A percentile compares a stretch with the other conserved stretches of the same genome.
Conservation (phyloP, 2,113 vertebrate genomes). For the Camelus dromedarius region DNA sequence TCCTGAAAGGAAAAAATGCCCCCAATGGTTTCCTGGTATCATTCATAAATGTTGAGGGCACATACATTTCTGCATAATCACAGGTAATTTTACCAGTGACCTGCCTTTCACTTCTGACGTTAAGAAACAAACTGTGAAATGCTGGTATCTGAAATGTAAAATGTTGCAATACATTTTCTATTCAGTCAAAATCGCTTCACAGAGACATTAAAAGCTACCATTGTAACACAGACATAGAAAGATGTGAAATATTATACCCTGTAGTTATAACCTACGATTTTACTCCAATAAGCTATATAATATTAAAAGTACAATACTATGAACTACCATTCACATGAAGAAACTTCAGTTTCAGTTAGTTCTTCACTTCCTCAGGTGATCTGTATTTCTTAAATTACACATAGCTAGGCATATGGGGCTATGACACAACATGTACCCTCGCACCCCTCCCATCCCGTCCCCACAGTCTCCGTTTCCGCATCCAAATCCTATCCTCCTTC, state of each 20-base stretch:
- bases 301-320: background rate
- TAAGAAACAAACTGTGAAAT: background rate
- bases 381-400: background rate
- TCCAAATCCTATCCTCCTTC: background rate
- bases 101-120: background rate
- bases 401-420: background rate
- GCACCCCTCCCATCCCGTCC: fast-evolving
- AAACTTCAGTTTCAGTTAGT: background rate
- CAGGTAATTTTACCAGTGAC: background rate
- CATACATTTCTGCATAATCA: background rate
- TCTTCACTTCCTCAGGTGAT: background rate
- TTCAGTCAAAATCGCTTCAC: background rate
- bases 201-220: background rate
- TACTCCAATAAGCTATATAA: background rate
- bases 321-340: background rate
- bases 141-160: background rate
- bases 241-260: background rate
- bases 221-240: background rate
- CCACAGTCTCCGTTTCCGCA: background rate
- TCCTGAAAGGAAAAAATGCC: background rate
- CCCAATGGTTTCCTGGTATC: background rate
- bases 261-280: background rate
- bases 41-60: background rate
- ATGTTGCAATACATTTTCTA: background rate
- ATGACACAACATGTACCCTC: background rate